These are phyloP conservation scores for Contarinia nasturtii DNA, from an alignment of 1,140 invertebrate genomes.

Conservation along the genomic window DNA sequence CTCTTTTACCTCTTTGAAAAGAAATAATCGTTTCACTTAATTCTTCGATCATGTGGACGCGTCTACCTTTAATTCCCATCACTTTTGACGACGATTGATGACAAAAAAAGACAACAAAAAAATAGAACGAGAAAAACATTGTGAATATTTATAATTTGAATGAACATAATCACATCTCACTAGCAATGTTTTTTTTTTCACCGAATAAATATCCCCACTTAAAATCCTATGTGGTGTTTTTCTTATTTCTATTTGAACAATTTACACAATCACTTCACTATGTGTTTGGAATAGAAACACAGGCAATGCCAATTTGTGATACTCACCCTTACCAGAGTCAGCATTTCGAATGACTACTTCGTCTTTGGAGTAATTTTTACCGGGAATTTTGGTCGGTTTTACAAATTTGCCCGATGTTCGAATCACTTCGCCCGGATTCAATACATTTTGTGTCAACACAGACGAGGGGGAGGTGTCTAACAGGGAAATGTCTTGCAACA, in stretches of 20 bases:
- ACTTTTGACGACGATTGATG: constrained; percentile 43
- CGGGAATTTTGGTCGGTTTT: constrained; percentile 74
- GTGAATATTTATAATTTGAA: too few species aligned
- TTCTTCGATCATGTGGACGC: constrained; percentile 95
- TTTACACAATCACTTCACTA: neutral
- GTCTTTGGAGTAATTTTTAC: constrained; percentile 82
- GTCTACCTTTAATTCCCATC: constrained; percentile 94
- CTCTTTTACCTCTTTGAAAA: constrained; percentile 92
- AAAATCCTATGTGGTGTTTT: neutral
- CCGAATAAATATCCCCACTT: too few species aligned
- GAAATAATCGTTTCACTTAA: constrained; percentile 94
- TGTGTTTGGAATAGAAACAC: too few species aligned
- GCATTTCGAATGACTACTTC: constrained; percentile 85
- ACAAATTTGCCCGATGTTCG: constrained; percentile 73
- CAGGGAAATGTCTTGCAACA: constrained; percentile 10
- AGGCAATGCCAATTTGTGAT: neutral
- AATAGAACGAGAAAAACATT: neutral
- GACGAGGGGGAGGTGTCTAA: constrained; percentile 21
- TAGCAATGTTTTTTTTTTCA: too few species aligned
- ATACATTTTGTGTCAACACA: constrained; percentile 31
- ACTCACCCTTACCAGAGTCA: constrained; percentile 82
- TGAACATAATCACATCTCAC: too few species aligned
- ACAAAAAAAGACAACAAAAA: constrained; percentile 4
- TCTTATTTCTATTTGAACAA: constrained; percentile 1
- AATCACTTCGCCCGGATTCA: constrained; percentile 62